Percentiles rank a stretch among this genome's conserved stretches.
Conservation (phyloP, 2,113 vertebrate species). For the Heliornis fulica region DNA sequence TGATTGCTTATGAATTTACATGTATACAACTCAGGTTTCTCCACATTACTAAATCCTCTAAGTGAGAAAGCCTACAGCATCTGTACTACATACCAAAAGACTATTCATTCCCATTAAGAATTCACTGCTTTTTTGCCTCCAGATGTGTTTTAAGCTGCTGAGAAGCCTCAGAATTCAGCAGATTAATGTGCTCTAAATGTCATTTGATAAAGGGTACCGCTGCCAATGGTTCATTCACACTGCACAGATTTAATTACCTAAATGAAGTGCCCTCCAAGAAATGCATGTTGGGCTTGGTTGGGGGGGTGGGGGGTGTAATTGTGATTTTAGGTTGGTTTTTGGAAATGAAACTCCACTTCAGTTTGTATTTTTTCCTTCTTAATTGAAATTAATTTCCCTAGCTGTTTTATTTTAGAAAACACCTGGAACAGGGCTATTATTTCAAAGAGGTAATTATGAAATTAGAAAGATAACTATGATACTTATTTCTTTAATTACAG, state of each 20-base stretch:
- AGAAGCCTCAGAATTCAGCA: slow-evolving; percentile 13
- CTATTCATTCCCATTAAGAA: slow-evolving; percentile 14
- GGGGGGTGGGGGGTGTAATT: too few species aligned
- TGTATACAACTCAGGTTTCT: background rate
- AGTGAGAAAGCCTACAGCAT: slow-evolving; percentile 10
- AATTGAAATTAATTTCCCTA: slow-evolving; percentile 77
- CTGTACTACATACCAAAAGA: background rate
- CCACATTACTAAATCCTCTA: background rate
- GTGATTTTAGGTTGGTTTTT: background rate
- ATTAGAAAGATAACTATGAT: slow-evolving; percentile 69
- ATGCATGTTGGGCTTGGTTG: background rate
- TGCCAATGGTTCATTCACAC: slow-evolving; percentile 24
- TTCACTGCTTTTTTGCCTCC: slow-evolving; percentile 11
- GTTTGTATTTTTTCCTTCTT: slow-evolving; percentile 65
- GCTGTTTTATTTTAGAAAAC: slow-evolving; percentile 75
- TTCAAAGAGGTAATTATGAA: slow-evolving; percentile 75
- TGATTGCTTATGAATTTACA: background rate
- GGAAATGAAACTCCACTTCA: background rate
- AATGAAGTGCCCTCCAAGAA: slow-evolving; percentile 60
- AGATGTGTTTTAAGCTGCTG: slow-evolving; percentile 14
- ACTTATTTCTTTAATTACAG: slow-evolving; percentile 65
- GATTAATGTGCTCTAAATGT: slow-evolving; percentile 41
- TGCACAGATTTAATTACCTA: slow-evolving; percentile 63
- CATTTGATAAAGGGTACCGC: slow-evolving; percentile 41
- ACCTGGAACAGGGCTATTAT: slow-evolving; percentile 73